Conservation (phyloP, 2,888 invertebrate species). For the Nomada goodeniana region DNA sequence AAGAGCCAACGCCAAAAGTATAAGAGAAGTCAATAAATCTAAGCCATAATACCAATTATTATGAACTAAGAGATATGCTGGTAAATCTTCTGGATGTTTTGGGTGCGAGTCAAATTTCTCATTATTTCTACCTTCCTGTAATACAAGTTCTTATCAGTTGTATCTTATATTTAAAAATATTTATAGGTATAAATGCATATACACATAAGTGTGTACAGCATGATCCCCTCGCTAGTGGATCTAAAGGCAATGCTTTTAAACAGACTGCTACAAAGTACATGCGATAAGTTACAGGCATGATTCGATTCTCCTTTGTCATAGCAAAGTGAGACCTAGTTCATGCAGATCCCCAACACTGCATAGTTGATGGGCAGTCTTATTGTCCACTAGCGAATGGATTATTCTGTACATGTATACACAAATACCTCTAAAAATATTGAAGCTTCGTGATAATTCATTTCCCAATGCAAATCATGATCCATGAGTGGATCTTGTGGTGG, state of each 20-base stretch:
- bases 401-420: not conserved
- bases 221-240: too few species aligned
- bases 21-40: constrained; percentile 91
- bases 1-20: constrained; percentile 91
- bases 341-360: too few species aligned
- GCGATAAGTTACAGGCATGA: too few species aligned
- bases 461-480: constrained; percentile 88
- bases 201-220: not conserved
- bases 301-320: too few species aligned
- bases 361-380: too few species aligned
- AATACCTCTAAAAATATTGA: constrained; percentile 93
- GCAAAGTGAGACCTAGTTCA: too few species aligned
- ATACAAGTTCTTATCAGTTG: constrained; percentile 2
- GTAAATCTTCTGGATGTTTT: constrained; percentile 91
- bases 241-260: too few species aligned
- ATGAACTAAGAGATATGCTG: constrained; percentile 94
- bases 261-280: too few species aligned
- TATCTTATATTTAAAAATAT: constrained; percentile 12
- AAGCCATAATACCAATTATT: constrained; percentile 94
- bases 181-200: not conserved
- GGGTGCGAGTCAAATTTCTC: constrained; percentile 96
- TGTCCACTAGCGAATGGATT: too few species aligned
- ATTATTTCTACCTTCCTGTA: constrained; percentile 94
- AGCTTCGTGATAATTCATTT: constrained; percentile 96
- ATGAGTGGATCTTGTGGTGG: constrained; percentile 74